Evolutionary conservation across 2,113 vertebrate genomes (phyloP).

Genomic region (Cheirogaleus medius): DNA sequence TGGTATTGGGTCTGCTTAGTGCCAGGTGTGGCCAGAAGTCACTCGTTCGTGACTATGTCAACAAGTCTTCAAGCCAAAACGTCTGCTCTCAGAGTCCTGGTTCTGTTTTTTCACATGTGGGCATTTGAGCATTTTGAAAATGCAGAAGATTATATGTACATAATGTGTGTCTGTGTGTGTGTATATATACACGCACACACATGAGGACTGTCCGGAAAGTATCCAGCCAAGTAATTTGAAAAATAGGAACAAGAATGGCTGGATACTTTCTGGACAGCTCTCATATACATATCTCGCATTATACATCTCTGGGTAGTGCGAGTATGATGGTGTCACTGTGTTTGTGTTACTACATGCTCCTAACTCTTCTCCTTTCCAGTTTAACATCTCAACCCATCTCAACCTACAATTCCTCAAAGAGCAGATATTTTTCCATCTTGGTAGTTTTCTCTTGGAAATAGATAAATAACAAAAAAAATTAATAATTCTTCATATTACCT

Average conservation of each 20-base stretch:
- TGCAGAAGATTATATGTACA: not conserved
- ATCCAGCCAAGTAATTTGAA: no score
- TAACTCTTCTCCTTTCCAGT: not conserved
- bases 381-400: not conserved
- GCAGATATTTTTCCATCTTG: not conserved
- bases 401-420: not conserved
- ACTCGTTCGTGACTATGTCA: fast-evolving
- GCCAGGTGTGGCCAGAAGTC: not conserved
- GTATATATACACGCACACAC: no score
- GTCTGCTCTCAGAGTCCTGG: not conserved
- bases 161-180: not conserved
- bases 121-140: not conserved
- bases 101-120: not conserved
- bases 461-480: not conserved
- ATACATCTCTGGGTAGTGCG: not conserved
- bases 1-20: fast-evolving
- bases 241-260: no score
- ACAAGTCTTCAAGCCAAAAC: not conserved
- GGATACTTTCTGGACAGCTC: no score
- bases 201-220: no score
- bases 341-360: not conserved
- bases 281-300: not conserved
- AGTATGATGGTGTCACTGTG: fast-evolving
- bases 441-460: not conserved
- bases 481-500: not conserved